Evolutionary conservation across 1,140 invertebrate genomes (phyloP).

Genomic region (Marisa cornuarietis): DNA sequence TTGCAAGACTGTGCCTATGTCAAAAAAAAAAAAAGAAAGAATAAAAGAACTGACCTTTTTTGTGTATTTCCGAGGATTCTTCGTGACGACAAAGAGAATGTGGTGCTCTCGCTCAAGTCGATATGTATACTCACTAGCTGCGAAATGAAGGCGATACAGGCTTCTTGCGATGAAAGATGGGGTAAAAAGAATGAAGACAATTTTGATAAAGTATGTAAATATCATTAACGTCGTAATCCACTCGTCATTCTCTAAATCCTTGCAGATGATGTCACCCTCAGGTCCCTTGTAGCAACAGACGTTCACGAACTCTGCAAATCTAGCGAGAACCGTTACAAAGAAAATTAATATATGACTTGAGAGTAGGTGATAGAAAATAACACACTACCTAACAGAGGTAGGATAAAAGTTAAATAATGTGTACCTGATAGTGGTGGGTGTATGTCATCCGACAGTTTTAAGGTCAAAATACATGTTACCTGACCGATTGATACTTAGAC

Average conservation of each 20-base stretch:
- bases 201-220: slow-evolving; percentile 38
- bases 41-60: slow-evolving; percentile 4
- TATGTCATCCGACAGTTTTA: too few species aligned
- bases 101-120: not conserved
- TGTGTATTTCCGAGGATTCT: slow-evolving; percentile 20
- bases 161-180: slow-evolving; percentile 40
- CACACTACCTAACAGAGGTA: too few species aligned
- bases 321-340: not conserved
- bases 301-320: slow-evolving; percentile 39
- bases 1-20: too few species aligned
- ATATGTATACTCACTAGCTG: slow-evolving; percentile 30
- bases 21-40: too few species aligned
- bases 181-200: slow-evolving; percentile 41
- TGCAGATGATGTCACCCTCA: slow-evolving; percentile 31
- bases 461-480: too few species aligned
- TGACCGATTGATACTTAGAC: too few species aligned
- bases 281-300: slow-evolving; percentile 39
- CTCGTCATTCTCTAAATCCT: slow-evolving; percentile 33
- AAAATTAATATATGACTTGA: too few species aligned
- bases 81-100: slow-evolving; percentile 28
- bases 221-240: slow-evolving; percentile 41
- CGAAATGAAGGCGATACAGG: slow-evolving; percentile 35
- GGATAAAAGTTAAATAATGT: too few species aligned
- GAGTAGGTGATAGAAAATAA: too few species aligned
- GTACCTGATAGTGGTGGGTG: too few species aligned